Evolutionary conservation across 2,113 vertebrate species (phyloP).

Genomic region (Tachysurus fulvidraco): DNA sequence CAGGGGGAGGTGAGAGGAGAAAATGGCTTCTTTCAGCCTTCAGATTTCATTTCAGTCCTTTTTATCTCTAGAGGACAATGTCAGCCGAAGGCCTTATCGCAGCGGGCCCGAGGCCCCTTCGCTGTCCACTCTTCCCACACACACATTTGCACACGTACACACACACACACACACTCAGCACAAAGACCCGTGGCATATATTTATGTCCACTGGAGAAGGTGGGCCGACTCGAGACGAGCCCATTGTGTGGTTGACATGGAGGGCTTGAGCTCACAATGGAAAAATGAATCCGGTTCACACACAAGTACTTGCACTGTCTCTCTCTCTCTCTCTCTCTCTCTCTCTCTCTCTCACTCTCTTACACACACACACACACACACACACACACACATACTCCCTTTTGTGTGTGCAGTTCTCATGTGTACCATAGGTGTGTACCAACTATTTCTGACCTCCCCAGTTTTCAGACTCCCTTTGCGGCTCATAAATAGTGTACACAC

Average conservation of each 20-base stretch:
- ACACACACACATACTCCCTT: neutral
- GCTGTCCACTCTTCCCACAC: constrained; percentile 38
- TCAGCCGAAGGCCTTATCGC: constrained; percentile 59
- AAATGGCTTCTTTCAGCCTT: constrained; percentile 64
- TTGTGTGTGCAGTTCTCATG: neutral
- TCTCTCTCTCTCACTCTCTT: no score
- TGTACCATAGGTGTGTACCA: neutral
- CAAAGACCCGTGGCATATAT: constrained; percentile 31
- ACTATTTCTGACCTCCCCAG: neutral
- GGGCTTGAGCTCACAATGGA: constrained; percentile 2
- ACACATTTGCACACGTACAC: constrained; percentile 35
- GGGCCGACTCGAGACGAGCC: constrained; percentile 14
- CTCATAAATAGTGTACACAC: neutral
- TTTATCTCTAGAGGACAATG: constrained; percentile 66
- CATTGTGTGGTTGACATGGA: constrained; percentile 32
- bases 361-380: neutral
- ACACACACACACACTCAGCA: constrained; percentile 4
- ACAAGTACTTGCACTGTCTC: neutral
- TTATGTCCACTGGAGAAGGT: constrained; percentile 23
- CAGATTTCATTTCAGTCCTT: constrained; percentile 64
- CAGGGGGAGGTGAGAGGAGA: constrained; percentile 44
- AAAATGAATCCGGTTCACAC: neutral
- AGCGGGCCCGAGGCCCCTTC: constrained; percentile 41
- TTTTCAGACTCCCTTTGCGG: neutral
- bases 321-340: neutral